Evolutionary conservation across 2,797 vertebrate genomes (phyloP).

Genomic region (Pseudopleuronectes americanus): DNA sequence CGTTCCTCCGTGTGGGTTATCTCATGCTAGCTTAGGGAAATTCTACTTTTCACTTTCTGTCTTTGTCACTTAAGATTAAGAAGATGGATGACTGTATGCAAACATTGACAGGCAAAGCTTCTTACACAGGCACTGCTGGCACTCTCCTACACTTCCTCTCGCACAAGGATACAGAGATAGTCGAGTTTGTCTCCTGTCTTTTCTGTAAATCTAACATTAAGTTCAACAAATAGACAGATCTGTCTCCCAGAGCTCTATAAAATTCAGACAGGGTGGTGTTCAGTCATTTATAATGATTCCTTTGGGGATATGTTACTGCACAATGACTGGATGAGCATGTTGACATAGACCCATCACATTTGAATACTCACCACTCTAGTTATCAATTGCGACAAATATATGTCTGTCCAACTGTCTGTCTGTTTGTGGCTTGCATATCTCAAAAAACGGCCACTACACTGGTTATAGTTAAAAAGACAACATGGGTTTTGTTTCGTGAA

Average conservation of each 20-base stretch:
- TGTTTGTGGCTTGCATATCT: too few relatives aligned
- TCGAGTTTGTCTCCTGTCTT: slow-evolving; percentile 31
- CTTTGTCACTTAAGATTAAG: slow-evolving; percentile 70
- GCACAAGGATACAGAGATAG: slow-evolving; percentile 60
- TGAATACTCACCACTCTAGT: slow-evolving; percentile 3
- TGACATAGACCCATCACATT: background rate
- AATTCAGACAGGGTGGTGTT: slow-evolving; percentile 15
- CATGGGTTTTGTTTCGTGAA: slow-evolving; percentile 10
- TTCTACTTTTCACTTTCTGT: slow-evolving; percentile 61
- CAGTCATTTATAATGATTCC: slow-evolving; percentile 19
- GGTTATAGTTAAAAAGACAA: slow-evolving; percentile 36
- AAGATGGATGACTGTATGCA: slow-evolving; percentile 73
- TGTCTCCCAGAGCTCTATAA: slow-evolving; percentile 15
- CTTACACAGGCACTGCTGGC: slow-evolving; percentile 51
- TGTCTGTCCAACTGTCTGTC: too few relatives aligned
- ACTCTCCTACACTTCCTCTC: slow-evolving; percentile 35
- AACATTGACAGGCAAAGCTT: slow-evolving; percentile 66
- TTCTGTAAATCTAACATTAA: slow-evolving; percentile 30
- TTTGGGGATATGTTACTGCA: slow-evolving; percentile 1
- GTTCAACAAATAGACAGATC: slow-evolving; percentile 35
- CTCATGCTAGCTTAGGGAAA: slow-evolving; percentile 52
- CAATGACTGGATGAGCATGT: slow-evolving; percentile 4
- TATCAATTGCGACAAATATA: background rate
- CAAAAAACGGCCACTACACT: background rate
- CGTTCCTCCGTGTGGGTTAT: slow-evolving; percentile 54